phyloP scores from a whole-genome alignment of 1,140 invertebrate genomes.

The Neodiprion virginianus region DNA sequence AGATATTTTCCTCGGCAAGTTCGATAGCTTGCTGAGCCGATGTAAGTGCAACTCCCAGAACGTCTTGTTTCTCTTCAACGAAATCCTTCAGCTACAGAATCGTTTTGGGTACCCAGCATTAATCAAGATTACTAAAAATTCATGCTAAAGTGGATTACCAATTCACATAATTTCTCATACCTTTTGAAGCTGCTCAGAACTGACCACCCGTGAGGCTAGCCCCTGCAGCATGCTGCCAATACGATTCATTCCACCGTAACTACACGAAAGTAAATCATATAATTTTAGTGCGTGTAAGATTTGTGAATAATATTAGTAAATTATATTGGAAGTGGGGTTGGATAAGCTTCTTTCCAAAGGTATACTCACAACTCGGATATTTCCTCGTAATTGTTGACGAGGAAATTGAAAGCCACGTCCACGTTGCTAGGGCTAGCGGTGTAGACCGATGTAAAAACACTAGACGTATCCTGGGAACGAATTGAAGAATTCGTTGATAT shows the following conservation, averaged over 20 bases:
- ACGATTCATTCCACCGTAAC: conserved; percentile 13
- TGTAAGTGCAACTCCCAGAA: background rate
- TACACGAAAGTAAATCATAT: background rate
- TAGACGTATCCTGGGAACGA: conserved; percentile 55
- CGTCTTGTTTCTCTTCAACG: conserved; percentile 25
- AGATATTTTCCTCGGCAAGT: conserved; percentile 29
- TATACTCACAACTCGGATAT: conserved; percentile 19
- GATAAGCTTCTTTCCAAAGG: too few species aligned
- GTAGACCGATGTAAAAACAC: conserved; percentile 54
- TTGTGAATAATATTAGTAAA: too few species aligned
- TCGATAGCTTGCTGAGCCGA: background rate
- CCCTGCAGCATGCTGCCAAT: conserved; percentile 16
- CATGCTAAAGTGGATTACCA: too few species aligned
- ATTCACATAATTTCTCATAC: background rate
- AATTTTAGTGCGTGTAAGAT: background rate
- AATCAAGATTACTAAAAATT: background rate
- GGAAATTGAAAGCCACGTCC: conserved; percentile 43
- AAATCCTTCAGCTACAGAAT: conserved; percentile 32
- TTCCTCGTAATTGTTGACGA: conserved; percentile 10
- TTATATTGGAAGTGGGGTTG: too few species aligned
- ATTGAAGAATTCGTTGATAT: conserved; percentile 50
- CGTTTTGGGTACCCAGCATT: too few species aligned
- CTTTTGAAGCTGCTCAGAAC: conserved; percentile 20
- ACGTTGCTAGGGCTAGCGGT: conserved; percentile 55
- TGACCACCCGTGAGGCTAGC: conserved; percentile 8